These are phyloP conservation scores for Magallana ariakensis DNA, from an alignment of 1,140 invertebrate species.

Conservation along the genomic window DNA sequence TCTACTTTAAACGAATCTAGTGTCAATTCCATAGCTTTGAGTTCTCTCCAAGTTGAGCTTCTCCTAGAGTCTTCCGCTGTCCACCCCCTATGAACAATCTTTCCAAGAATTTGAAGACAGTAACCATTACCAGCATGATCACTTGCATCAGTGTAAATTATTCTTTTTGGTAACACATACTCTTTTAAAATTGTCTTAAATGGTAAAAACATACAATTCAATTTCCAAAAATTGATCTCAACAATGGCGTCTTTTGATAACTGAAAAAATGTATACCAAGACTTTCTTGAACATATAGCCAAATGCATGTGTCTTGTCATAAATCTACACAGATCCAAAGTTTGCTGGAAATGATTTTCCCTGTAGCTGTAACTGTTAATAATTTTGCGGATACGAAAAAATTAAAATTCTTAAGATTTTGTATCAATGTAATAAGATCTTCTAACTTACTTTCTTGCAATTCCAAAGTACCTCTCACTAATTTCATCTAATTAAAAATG, in stretches of 20 bases:
- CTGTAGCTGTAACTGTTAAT: neutral
- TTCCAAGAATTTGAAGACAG: neutral
- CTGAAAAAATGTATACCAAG: neutral
- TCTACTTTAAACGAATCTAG: neutral
- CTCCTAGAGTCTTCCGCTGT: neutral
- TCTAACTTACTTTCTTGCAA: conserved; percentile 1
- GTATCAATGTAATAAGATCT: neutral
- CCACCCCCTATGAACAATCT: neutral
- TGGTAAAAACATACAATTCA: conserved; percentile 9
- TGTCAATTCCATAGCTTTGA: neutral
- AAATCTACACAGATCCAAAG: neutral
- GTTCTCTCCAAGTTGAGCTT: neutral
- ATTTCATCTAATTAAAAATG: too few species aligned
- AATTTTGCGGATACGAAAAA: too few species aligned
- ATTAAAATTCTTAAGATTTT: neutral
- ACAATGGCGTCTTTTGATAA: neutral
- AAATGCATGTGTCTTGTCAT: neutral
- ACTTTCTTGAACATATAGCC: neutral
- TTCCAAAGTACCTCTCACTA: neutral
- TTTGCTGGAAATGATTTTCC: neutral
- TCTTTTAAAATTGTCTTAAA: neutral
- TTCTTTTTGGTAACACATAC: neutral
- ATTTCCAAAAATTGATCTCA: neutral
- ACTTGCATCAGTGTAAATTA: conserved; percentile 1
- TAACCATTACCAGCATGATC: neutral